phyloP scores from a whole-genome alignment of 2,113 vertebrate genomes.

The Oriolus oriolus region DNA sequence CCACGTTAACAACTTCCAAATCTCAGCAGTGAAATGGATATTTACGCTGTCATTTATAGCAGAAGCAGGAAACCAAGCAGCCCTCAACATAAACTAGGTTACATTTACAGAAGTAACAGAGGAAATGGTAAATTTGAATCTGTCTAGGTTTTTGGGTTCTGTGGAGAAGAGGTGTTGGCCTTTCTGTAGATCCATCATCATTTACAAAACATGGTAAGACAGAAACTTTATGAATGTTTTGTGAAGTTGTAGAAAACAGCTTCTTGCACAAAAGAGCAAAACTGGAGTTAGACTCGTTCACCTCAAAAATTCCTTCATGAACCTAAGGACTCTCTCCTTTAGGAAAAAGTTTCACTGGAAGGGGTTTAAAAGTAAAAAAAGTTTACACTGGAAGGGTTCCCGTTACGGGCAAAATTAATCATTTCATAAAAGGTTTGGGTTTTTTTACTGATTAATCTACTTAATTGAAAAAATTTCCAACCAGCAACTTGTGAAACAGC shows the following conservation, averaged over 20 bases:
- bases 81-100: background rate
- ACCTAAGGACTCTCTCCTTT: background rate
- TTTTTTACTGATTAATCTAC: background rate
- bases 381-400: background rate
- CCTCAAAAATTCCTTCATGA: background rate
- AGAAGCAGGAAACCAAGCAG: background rate
- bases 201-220: background rate
- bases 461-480: background rate
- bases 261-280: background rate
- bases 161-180: background rate
- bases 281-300: background rate
- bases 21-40: background rate
- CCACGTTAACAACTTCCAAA: background rate
- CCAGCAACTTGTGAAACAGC: background rate
- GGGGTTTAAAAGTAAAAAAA: background rate
- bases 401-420: fast-evolving
- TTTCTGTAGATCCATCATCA: background rate
- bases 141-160: background rate
- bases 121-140: background rate
- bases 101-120: background rate
- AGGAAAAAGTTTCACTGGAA: background rate
- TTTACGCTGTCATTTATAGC: background rate
- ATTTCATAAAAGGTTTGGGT: background rate
- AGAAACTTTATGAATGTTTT: background rate
- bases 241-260: background rate